Evolutionary conservation across 2,797 vertebrate genomes (phyloP).

Genomic region (Pangasius macronema): DNA sequence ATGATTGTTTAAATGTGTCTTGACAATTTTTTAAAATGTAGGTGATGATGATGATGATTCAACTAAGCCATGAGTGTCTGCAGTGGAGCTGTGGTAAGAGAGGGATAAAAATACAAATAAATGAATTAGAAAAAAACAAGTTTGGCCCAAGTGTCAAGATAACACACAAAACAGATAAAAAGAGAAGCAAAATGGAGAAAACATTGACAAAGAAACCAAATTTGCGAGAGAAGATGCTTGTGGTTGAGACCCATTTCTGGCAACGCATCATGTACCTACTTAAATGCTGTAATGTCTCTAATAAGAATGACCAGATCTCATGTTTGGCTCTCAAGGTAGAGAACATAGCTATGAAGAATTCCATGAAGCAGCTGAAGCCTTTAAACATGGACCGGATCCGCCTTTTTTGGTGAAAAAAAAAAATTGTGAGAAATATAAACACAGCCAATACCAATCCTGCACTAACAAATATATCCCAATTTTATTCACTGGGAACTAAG

Average conservation of each 20-base stretch:
- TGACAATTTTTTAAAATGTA: too few species aligned
- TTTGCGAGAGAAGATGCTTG: not conserved
- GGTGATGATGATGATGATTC: not conserved
- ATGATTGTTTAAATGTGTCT: not conserved
- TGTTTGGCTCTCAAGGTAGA: not conserved
- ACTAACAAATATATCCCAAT: not conserved
- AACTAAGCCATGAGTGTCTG: not conserved
- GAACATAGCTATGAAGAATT: not conserved
- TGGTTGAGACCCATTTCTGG: not conserved
- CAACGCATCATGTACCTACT: not conserved
- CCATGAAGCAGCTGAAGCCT: not conserved
- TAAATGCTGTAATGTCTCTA: not conserved
- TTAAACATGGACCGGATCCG: not conserved
- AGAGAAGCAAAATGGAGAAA: not conserved
- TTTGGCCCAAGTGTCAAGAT: not conserved
- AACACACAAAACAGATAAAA: not conserved
- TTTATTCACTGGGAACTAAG: not conserved
- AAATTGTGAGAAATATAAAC: not conserved
- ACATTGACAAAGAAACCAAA: not conserved
- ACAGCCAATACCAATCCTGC: not conserved
- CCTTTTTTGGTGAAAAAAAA: too few species aligned
- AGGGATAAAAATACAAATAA: not conserved
- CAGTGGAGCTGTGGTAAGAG: not conserved
- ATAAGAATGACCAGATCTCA: not conserved
- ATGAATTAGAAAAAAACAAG: not conserved